Percentiles rank a stretch among this genome's conserved stretches.
phyloP scores from a whole-genome alignment of 2,888 invertebrate genomes.

The Gymnosoma rotundatum region DNA sequence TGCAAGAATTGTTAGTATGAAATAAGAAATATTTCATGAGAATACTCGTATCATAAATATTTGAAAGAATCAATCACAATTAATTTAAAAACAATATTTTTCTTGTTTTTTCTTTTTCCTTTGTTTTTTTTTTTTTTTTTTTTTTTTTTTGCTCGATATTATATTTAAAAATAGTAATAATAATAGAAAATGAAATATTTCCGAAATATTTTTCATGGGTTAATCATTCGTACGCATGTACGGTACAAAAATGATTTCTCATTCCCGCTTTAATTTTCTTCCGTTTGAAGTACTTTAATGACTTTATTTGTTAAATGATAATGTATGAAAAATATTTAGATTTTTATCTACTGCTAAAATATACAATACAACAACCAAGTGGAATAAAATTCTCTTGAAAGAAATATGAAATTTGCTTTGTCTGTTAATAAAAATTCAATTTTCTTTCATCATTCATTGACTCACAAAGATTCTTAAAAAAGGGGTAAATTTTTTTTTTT shows the following conservation, averaged over 20 bases:
- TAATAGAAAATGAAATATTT: neutral
- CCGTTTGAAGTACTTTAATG: slow-evolving; percentile 55
- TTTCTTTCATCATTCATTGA: slow-evolving; percentile 56
- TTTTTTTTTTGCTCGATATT: no score
- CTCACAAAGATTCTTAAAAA: slow-evolving; percentile 13
- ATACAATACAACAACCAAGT: slow-evolving; percentile 33
- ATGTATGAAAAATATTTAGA: slow-evolving; percentile 42
- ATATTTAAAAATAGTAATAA: no score
- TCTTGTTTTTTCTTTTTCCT: no score
- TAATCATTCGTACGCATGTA: neutral
- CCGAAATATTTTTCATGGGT: neutral
- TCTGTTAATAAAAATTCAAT: slow-evolving; percentile 67
- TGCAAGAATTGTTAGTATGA: no score
- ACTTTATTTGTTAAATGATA: slow-evolving; percentile 67
- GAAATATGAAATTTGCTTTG: slow-evolving; percentile 46
- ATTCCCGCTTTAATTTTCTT: slow-evolving; percentile 19
- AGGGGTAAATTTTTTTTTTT: slow-evolving; percentile 34
- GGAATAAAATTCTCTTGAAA: neutral
- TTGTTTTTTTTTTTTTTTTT: no score
- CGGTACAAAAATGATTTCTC: slow-evolving; percentile 38
- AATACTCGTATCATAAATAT: no score
- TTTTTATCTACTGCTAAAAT: slow-evolving; percentile 61
- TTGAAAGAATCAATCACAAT: no score
- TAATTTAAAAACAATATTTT: no score
- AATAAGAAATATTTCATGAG: no score